A percentile compares a stretch with the other conserved stretches of the same genome.
These are phyloP conservation scores for Helicoverpa assulta DNA, from an alignment of 2,888 invertebrate genomes.

Conservation along the genomic window DNA sequence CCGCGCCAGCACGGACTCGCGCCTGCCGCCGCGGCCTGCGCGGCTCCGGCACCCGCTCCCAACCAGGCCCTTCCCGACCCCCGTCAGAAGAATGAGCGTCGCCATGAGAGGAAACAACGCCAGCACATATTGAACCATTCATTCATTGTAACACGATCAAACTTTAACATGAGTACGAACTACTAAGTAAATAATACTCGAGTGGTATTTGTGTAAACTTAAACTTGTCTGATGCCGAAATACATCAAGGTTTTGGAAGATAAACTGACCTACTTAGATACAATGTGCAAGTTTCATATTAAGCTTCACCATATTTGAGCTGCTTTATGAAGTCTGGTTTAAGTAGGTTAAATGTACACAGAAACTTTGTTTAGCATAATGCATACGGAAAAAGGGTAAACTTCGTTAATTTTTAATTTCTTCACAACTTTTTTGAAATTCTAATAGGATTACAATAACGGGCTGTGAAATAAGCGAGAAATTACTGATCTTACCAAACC, in stretches of 20 bases:
- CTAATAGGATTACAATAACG: not conserved
- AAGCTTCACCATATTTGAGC: not conserved
- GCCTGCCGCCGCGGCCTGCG: constrained; percentile 90
- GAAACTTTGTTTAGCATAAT: too few species aligned
- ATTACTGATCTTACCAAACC: too few species aligned
- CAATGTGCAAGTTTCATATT: constrained; percentile 1
- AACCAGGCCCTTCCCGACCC: constrained; percentile 83
- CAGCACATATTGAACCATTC: constrained; percentile 77
- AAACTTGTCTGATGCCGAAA: constrained; percentile 7
- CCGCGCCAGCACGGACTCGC: constrained; percentile 93
- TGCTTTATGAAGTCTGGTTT: not conserved
- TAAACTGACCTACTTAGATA: constrained; percentile 10
- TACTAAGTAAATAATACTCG: constrained; percentile 3
- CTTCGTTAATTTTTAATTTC: too few species aligned
- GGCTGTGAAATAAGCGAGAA: not conserved
- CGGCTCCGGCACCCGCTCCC: constrained; percentile 88
- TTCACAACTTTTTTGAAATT: not conserved
- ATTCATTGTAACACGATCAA: constrained; percentile 25
- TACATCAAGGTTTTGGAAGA: constrained; percentile 4
- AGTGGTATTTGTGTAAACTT: constrained; percentile 7
- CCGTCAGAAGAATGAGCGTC: constrained; percentile 94
- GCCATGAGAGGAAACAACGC: constrained; percentile 93
- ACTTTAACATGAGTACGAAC: constrained; percentile 15
- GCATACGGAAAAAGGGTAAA: too few species aligned
- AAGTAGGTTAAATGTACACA: too few species aligned